Base-by-base conservation (phyloP, 2,888 invertebrate species). In the Capitulum mitella region DNA sequence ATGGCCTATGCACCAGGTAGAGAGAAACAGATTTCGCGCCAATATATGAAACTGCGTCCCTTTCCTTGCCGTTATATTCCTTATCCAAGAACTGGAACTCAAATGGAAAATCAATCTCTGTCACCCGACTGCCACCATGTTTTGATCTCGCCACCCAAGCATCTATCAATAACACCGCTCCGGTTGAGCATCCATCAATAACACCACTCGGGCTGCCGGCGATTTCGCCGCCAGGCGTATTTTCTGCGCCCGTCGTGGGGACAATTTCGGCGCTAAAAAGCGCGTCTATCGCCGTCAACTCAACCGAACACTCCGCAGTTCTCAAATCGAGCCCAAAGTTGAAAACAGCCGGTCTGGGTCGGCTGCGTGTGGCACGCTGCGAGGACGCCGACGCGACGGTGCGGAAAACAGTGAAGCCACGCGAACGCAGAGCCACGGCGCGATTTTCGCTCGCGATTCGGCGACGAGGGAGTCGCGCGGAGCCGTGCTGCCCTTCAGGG, bases 231-330 rank as follows among this genome's bases (percentile, higher is more conserved):
- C n/a, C 43, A 43, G 58, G 29, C 64, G 64, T 64, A 64, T 64
- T 64, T 64, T 64, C 64, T 16, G 34, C 34, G 3, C 34, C 64
- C 16, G 64, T 19, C 64, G 5, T 14, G 34, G 29, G 34, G 64
- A 64, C 64, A 64, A 64, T 64, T 64, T 64, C 64, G 64, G 5
- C 64, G 64, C 64, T 34, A 64, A 64, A 64, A 64, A 64, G 64
- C 64, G 64, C 29, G 10, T 64, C 64, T 32, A 19, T 34, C 32
- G 14, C 64, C 3, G 34, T 6, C 3, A 14, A 5, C 10, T 5
- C 64, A 3, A 6, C 16, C 32, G 16, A 29, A 14, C 19, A 19
- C 19, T 1, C 64, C 12, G 29, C 12, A 14, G 34, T 19, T 34
- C 16, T 64, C 19, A 32, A 64, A 64, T 64, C 29, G 19, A 64